Evolutionary conservation across 2,888 invertebrate species (phyloP), one percentile per base, ranked within the genome.

Genomic region (Eurytoma californica): DNA sequence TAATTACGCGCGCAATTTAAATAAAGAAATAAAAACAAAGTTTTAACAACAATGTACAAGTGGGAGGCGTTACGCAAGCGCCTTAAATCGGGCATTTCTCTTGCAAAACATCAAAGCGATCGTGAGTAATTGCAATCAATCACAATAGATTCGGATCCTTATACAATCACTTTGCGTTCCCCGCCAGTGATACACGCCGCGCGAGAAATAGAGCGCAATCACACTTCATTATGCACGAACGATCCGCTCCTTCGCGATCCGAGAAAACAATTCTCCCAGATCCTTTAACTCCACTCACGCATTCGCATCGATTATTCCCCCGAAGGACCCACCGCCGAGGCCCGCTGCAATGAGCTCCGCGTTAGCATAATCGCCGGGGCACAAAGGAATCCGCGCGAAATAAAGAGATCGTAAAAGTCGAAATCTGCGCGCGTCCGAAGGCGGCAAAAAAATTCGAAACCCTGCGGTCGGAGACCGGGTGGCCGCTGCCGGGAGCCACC

Each of bases 61-160:
- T 1, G 1, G 0, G 39, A 39, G 39, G 9, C 39, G 20, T 57
- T 57, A 57, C 57, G 57, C n/a, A 20, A 39, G 39, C 39, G 39
- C 9, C 39, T 39, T 9, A 47, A 60, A 14, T 24, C 39, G 18
- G 20, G 58, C 39, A n/a, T 18, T 24, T 24, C 20, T 20, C n/a
- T 60, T 28, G n/a, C 20, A 39, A 57, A 69, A 24, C n/a, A n/a
- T 58, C 55, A 5, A 14, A 39, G 14, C 51, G 55, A 73, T 65
- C 47, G 57, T 24, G 24, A 20, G 65, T 57, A 60, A 74, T 73
- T 65, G 20, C 47, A 65, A 65, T 73, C 73, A 65, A 65, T 73
- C 47, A 24, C 39, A 39, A 39, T 39, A 9, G 39, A 39, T 39
- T 47, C 63, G 3, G 30, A 72, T n/a, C 12, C 39, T 72, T 55